Evolutionary conservation across 2,113 vertebrate species (phyloP).

Genomic region (Mormoops blainvillei): DNA sequence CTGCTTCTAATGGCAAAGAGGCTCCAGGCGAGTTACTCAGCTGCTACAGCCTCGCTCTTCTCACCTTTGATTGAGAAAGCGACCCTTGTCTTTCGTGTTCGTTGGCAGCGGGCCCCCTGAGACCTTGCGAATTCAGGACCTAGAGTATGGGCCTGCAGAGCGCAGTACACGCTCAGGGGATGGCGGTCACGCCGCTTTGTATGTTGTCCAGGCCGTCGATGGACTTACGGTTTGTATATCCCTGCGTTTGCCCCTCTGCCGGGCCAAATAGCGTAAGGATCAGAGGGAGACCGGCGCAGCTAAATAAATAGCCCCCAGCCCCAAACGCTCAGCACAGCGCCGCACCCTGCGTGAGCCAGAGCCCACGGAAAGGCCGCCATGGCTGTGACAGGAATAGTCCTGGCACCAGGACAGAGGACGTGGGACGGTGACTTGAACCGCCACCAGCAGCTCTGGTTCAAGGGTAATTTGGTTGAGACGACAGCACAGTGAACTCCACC

Average conservation of each 20-base stretch:
- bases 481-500: no score
- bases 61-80: background rate
- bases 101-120: background rate
- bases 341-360: rapidly evolving
- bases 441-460: background rate
- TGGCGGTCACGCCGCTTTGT: rapidly evolving
- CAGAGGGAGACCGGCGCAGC: background rate
- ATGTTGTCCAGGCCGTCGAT: background rate
- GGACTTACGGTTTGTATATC: background rate
- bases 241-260: background rate
- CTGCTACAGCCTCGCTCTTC: rapidly evolving
- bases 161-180: rapidly evolving
- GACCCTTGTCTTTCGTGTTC: no score
- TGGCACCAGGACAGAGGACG: rapidly evolving
- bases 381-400: background rate
- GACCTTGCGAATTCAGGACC: background rate
- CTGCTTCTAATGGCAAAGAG: background rate
- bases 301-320: no score
- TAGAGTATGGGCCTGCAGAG: no score
- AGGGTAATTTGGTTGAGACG: background rate
- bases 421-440: background rate
- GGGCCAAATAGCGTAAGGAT: background rate
- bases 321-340: rapidly evolving
- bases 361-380: rapidly evolving
- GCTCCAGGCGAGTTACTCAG: background rate